Percentiles rank a stretch among this genome's conserved stretches.
Evolutionary conservation across 2,797 vertebrate genomes (phyloP).

Genomic region (Fistularia tabacaria): DNA sequence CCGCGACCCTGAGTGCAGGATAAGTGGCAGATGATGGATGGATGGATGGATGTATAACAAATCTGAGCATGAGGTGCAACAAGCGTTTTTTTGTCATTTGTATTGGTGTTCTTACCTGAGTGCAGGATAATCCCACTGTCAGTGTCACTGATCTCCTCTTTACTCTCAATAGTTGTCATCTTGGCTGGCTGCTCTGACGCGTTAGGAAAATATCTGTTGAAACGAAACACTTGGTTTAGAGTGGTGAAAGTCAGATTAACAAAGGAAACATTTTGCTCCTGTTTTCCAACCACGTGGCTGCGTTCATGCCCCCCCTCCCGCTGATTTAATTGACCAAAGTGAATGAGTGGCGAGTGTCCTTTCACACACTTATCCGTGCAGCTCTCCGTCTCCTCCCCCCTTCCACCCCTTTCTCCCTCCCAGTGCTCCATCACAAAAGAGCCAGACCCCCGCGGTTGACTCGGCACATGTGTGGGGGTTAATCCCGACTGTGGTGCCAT

Average conservation of each 20-base stretch:
- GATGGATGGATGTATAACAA: background rate
- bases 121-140: conserved; percentile 90
- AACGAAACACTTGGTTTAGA: conserved; percentile 14
- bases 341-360: conserved; percentile 60
- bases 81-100: conserved; percentile 6
- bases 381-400: conserved; percentile 35
- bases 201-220: conserved; percentile 51
- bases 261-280: background rate
- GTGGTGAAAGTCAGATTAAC: conserved; percentile 14
- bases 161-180: conserved; percentile 77
- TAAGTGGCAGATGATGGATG: background rate
- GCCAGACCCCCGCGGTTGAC: conserved; percentile 66
- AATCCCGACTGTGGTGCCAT: conserved; percentile 71
- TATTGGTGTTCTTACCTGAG: conserved; percentile 73
- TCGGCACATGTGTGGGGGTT: conserved; percentile 77
- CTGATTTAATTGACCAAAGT: conserved; percentile 64
- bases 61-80: background rate
- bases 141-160: conserved; percentile 87
- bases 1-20: too few relatives aligned
- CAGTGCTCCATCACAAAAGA: conserved; percentile 66
- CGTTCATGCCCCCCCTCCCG: conserved; percentile 28
- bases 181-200: conserved; percentile 15
- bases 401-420: conserved; percentile 31
- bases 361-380: conserved; percentile 64
- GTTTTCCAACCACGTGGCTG: conserved; percentile 34